Evolutionary conservation across 2,113 vertebrate species (phyloP).

Genomic region (Ailurus styani): DNA sequence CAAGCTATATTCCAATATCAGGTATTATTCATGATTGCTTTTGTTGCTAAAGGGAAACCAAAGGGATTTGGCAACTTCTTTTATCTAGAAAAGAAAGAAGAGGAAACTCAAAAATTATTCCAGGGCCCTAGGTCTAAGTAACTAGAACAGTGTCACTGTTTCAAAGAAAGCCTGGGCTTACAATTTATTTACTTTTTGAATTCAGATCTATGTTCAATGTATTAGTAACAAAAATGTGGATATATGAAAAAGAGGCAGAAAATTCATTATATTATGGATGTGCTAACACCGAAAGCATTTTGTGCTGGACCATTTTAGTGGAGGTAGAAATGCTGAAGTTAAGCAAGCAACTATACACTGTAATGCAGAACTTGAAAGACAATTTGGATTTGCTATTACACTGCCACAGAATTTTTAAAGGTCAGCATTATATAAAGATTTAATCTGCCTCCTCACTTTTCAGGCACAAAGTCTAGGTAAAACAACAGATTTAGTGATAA

Average conservation of each 20-base stretch:
- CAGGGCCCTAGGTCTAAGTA: neutral
- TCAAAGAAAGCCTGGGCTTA: neutral
- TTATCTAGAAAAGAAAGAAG: neutral
- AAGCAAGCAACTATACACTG: neutral
- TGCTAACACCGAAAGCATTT: neutral
- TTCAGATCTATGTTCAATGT: neutral
- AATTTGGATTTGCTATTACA: neutral
- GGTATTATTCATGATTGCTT: neutral
- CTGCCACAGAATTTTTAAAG: neutral
- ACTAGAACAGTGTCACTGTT: neutral
- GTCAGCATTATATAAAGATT: neutral
- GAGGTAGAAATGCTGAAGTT: neutral
- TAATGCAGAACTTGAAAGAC: neutral
- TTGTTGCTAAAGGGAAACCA: neutral
- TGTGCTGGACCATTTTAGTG: neutral
- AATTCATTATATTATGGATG: neutral
- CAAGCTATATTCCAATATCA: neutral
- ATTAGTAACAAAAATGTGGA: neutral
- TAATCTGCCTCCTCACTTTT: neutral
- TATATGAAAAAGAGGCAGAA: neutral
- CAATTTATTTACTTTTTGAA: neutral
- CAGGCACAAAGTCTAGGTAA: neutral
- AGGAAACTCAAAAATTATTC: neutral
- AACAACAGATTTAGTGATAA: neutral
- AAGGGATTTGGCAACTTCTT: neutral